Percentiles rank a stretch among this genome's conserved stretches.
These are phyloP conservation scores for Anableps anableps DNA, from an alignment of 2,797 vertebrate genomes.

Conservation along the genomic window DNA sequence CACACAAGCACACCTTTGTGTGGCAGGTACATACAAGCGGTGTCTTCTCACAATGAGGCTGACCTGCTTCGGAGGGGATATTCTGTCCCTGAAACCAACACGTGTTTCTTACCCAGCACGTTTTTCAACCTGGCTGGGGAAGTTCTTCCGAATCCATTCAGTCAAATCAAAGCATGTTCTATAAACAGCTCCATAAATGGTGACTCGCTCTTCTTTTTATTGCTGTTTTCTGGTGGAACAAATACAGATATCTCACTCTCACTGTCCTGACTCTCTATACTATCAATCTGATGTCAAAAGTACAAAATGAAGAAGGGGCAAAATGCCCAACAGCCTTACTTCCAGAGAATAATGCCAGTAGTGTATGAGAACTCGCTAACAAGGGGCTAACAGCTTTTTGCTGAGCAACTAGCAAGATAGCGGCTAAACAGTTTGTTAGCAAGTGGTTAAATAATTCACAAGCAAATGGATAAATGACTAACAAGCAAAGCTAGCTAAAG, in stretches of 20 bases:
- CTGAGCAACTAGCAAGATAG: not conserved
- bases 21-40: slow-evolving; percentile 21
- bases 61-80: not conserved
- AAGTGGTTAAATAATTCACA: not conserved
- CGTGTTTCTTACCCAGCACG: not conserved
- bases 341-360: not conserved
- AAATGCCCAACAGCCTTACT: not conserved
- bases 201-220: not conserved
- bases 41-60: not conserved
- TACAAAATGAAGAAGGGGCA: not conserved
- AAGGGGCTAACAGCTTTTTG: not conserved
- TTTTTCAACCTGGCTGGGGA: not conserved
- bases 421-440: not conserved
- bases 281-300: not conserved
- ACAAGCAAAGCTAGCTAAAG: not conserved
- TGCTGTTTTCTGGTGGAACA: not conserved
- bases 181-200: not conserved
- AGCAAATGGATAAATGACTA: not conserved
- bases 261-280: not conserved
- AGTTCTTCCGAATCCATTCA: no score
- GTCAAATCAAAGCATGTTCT: not conserved
- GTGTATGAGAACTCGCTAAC: not conserved
- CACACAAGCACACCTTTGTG: slow-evolving; percentile 62
- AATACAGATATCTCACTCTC: not conserved
- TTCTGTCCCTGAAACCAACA: not conserved